phyloP scores from a whole-genome alignment of 2,113 vertebrate genomes.

The Chionomys nivalis region DNA sequence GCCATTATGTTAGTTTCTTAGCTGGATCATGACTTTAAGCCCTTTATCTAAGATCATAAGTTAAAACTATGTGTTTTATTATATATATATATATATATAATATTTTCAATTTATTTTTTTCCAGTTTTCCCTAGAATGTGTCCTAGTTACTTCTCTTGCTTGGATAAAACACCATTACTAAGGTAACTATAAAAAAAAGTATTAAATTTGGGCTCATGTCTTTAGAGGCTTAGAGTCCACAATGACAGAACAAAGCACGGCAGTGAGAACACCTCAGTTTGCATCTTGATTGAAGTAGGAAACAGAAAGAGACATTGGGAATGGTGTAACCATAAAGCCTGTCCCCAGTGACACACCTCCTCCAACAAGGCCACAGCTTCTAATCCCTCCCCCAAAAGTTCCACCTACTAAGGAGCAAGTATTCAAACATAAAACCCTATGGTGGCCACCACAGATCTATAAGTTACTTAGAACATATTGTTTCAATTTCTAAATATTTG shows the following conservation, averaged over 20 bases:
- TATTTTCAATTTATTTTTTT: background rate
- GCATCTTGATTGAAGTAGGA: background rate
- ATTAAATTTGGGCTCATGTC: background rate
- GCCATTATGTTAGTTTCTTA: background rate
- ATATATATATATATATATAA: no score
- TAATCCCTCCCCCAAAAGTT: background rate
- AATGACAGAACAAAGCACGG: background rate
- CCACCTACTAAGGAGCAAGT: background rate
- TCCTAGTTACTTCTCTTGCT: background rate
- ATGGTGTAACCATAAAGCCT: background rate
- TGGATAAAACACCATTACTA: background rate
- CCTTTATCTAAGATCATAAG: background rate
- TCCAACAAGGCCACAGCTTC: background rate
- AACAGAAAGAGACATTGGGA: background rate
- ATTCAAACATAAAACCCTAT: background rate
- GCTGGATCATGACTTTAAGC: background rate
- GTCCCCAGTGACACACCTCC: background rate
- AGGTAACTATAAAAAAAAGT: background rate
- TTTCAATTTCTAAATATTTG: constrained; percentile 26
- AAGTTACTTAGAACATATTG: background rate
- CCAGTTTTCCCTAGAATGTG: background rate
- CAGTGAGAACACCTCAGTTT: background rate
- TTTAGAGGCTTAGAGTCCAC: background rate
- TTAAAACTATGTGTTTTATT: background rate
- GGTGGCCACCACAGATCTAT: background rate